A percentile compares a stretch with the other conserved stretches of the same genome.
Evolutionary conservation across 2,113 vertebrate genomes (phyloP).

Genomic region (Chionodraco myersi): DNA sequence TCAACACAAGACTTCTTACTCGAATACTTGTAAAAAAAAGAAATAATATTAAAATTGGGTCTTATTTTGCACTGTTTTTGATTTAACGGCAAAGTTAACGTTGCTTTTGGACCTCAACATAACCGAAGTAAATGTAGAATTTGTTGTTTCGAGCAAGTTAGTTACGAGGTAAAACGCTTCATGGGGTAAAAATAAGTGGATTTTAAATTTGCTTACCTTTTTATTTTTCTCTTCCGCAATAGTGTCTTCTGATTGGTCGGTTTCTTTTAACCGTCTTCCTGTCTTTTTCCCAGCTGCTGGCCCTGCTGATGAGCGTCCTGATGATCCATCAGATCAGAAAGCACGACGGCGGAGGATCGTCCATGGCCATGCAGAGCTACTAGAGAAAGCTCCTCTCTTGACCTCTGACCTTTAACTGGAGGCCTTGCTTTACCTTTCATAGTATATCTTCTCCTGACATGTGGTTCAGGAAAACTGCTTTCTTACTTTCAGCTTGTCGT

Average conservation of each 20-base stretch:
- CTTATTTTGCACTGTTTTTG: too few species aligned
- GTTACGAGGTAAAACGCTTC: too few species aligned
- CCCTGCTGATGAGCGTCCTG: constrained; percentile 55
- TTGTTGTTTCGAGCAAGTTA: too few species aligned
- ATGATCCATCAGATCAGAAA: constrained; percentile 61
- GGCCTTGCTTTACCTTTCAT: not conserved
- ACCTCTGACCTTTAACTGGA: constrained; percentile 11
- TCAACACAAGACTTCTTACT: too few species aligned
- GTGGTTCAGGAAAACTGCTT: too few species aligned
- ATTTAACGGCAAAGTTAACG: too few species aligned
- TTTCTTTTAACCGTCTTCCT: not conserved
- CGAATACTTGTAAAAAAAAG: too few species aligned
- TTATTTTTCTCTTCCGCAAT: not conserved
- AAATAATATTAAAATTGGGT: too few species aligned
- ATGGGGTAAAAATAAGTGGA: too few species aligned
- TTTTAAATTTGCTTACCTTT: not conserved
- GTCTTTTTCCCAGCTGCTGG: constrained; percentile 43
- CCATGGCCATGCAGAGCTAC: constrained; percentile 67
- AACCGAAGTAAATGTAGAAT: too few species aligned
- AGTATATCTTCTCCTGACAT: too few species aligned
- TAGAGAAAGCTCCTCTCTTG: not conserved
- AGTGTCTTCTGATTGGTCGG: not conserved
- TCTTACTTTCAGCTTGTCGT: not conserved
- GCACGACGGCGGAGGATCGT: not conserved
- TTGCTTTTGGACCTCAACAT: too few species aligned